Evolutionary conservation across 2,797 vertebrate genomes (phyloP), one percentile per base, ranked within the genome.

Genomic region (Leptatherina wallacei): DNA sequence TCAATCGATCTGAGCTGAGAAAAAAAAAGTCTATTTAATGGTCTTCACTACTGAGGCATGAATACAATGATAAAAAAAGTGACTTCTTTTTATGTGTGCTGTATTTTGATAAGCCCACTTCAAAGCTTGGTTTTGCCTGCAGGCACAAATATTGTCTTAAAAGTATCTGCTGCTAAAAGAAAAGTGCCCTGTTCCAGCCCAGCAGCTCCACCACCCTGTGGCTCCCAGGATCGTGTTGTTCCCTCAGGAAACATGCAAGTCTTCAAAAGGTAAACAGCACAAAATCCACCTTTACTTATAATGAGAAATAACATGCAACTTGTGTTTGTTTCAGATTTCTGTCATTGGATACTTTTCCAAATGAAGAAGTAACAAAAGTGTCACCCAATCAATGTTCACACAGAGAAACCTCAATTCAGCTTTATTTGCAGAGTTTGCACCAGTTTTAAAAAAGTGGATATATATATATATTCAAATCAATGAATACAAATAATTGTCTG

Each of bases 191-290:
- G 12, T 74, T 74, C 63, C 29, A 71, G 30, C 38, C 59, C 42
- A 22, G 47, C 61, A 76, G 62, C 76, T 81, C 32, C 38, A 51
- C 61, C 35, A 67, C 80, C 80, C 73, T n/a, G 2, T 68, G 88
- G 82, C 71, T 51, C 38, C 71, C 68, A 5, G 22, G 60, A 49
- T 73, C 65, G 52, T 9, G 35, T 22, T 61, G n/a, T 58, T 47
- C 57, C 49, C 44, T 52, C 60, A 60, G 65, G 49, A 72, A 69
- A 60, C n/a, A 55, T 22, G 29, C 64, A 58, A 68, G 44, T 63
- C 36, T 30, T 62, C 30, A 65, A 56, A 51, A 56, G 12, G 24
- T 75, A 78, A 80, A 78, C 58, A 55, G 24, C 9, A 42, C 20
- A 1, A 47, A 58, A 44, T 32, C 27, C 54, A 68, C 38, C 32